Evolutionary conservation across 2,797 vertebrate species (phyloP), one percentile per base, ranked within the genome.

Genomic region (Onychomys leucogaster): DNA sequence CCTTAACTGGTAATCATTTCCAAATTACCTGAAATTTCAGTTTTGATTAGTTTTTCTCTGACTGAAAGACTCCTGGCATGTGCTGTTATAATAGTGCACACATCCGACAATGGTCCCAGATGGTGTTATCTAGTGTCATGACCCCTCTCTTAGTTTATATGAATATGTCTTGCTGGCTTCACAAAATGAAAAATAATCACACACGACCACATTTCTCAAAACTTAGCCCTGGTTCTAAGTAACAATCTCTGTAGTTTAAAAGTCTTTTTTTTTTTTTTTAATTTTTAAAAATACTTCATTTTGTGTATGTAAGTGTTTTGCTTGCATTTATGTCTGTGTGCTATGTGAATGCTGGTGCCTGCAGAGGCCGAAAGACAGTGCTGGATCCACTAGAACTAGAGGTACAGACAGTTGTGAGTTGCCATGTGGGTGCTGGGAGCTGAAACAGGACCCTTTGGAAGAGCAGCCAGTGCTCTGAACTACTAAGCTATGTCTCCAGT

Each of bases 21-120:
- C 89, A 89, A 90, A 90, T 80, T 55, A 46, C 57, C 81, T 63
- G 10, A 85, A 88, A 71, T 94, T 95, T 96, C 49, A 88, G 52
- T 85, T 93, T 94, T 82, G 34, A 67, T 77, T 63, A 43, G 57
- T 86, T 90, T 55, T 92, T 89, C 37, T 71, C 92, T 92, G 27
- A 87, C n/a, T 73, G 19, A 63, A 77, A 75, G 41, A 78, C 6
- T 55, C 32, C 32, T 77, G 71, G 17, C 3, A 32, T 25, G 3
- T 34, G 41, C 16, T 43, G 19, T 67, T 8, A 41, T 34, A 78
- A 34, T 4, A 23, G 57, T 2, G 34, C 2, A 32, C 25, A 25
- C 14, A 13, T 17, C 63, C 73, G 67, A 27, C 25, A 11, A 49
- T 77, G 32, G 32, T 49, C 16, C 10, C 14, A 21, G 55, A 29